Evolutionary conservation across 2,888 invertebrate genomes (phyloP), one percentile per base, ranked within the genome.

Genomic region (Rhingia rostrata): DNA sequence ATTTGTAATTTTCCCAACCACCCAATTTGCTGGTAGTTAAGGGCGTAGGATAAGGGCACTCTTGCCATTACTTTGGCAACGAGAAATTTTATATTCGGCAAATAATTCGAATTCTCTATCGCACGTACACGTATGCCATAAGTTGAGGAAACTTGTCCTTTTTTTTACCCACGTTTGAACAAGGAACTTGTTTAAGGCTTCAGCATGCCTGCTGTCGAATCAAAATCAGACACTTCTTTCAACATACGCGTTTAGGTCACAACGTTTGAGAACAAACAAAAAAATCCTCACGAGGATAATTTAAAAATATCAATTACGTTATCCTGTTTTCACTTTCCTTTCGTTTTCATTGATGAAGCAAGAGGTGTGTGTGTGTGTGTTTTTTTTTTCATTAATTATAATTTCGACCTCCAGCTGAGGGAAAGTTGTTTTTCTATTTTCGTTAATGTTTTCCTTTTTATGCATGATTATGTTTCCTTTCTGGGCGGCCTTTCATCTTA

Each of bases 41-140:
- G 22, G 22, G 22, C 22, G 53, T 47, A 47, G 45, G 14, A 60
- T 51, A 58, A 72, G 53, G 43, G 39, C 51, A 33, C 51, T 70
- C 49, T 37, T 12, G 61, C 1, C 22, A 22, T 72, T 72, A 58
- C 70, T 51, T 41, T 32, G 51, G 22, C 7, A 10, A 58, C 41
- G 61, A 72, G 51, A 41, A 72, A 51, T 72, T 51, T 43, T 35
- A 61, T 72, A 61, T 72, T 72, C 41, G 51, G 51, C 70, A 60
- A 72, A 35, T 60, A 72, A 72, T 72, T 72, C 51, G 41, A 72
- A 22, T 22, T 22, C 41, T 39, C 43, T 5, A 41, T 22, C 32
- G 12, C 33, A 14, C 39, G 7, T 14, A 9, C 22, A 10, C n/a
- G 47, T 9, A n/a, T 22, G 2, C 12, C 12, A 53, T 12, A 56